These are phyloP conservation scores for Phyllotis vaccarum DNA, from an alignment of 2,797 vertebrate species.

Conservation along the genomic window DNA sequence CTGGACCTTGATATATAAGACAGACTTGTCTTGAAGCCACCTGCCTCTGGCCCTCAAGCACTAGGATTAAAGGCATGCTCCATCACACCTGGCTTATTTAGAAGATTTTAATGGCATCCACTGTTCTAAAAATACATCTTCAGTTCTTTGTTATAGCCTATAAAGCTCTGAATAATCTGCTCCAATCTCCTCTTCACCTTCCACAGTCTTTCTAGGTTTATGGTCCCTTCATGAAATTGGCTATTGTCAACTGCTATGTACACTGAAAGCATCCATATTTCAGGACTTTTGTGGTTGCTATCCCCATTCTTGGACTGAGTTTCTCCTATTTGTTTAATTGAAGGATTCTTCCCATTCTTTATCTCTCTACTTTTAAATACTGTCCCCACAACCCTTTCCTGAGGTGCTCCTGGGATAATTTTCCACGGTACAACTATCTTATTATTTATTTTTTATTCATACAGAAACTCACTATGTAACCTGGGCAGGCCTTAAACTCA, in stretches of 20 bases:
- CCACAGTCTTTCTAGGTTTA: neutral
- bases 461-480: neutral
- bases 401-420: neutral
- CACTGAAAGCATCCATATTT: neutral
- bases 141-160: neutral
- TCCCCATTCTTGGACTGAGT: neutral
- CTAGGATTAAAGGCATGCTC: neutral
- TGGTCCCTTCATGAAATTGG: neutral
- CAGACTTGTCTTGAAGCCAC: neutral
- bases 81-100: neutral
- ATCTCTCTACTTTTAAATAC: slow-evolving; percentile 5
- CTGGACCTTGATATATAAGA: neutral
- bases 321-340: slow-evolving; percentile 7
- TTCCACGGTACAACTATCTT: neutral
- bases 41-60: neutral
- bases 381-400: neutral
- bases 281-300: slow-evolving; percentile 12
- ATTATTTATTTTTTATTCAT: neutral
- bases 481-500: neutral
- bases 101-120: slow-evolving; percentile 33
- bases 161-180: neutral
- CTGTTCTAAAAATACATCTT: slow-evolving; percentile 2
- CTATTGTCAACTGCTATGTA: neutral
- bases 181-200: neutral
- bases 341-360: neutral